These are phyloP conservation scores for Phaethornis superciliosus DNA, from an alignment of 2,113 vertebrate genomes.

Conservation along the genomic window DNA sequence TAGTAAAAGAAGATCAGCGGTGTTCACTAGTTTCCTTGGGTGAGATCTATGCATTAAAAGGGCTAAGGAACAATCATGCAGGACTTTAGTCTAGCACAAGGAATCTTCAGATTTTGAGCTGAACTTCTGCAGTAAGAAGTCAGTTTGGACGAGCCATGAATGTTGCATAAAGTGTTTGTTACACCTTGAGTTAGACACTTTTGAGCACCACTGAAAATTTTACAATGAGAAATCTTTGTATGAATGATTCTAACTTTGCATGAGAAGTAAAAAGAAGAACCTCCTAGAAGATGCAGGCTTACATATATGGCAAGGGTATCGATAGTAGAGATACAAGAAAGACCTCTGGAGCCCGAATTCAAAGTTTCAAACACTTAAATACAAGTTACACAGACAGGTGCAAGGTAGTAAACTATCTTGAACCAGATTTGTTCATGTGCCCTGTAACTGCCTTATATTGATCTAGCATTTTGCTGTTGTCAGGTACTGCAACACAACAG, in stretches of 20 bases:
- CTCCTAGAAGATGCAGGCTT: background rate
- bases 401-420: background rate
- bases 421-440: background rate
- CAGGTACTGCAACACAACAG: background rate
- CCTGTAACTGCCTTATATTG: background rate
- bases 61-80: background rate
- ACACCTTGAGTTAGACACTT: background rate
- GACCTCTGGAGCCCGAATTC: background rate
- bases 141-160: background rate
- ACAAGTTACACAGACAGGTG: fast-evolving
- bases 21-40: background rate
- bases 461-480: background rate
- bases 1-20: background rate
- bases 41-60: background rate
- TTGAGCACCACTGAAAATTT: background rate
- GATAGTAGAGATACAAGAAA: background rate
- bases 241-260: background rate
- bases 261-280: background rate
- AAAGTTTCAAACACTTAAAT: background rate
- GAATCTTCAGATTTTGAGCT: background rate
- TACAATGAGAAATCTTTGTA: background rate
- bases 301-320: fast-evolving
- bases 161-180: background rate
- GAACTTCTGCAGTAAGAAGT: background rate
- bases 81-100: background rate